Evolutionary conservation across 37 sponge, comb jelly and placozoan genomes (phyloP).

Genomic region (Amphimedon queenslandica): DNA sequence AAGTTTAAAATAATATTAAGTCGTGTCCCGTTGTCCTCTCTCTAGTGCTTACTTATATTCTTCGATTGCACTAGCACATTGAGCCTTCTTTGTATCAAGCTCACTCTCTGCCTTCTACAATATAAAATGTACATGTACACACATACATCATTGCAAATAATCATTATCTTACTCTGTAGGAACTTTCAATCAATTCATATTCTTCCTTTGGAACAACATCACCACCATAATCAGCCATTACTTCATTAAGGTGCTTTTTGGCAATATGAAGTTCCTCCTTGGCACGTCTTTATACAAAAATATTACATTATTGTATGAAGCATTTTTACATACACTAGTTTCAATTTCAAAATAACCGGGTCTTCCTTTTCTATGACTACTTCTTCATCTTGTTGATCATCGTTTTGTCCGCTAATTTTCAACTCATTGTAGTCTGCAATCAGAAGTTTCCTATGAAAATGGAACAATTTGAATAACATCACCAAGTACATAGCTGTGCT

Average conservation of each 20-base stretch:
- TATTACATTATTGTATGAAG: no score
- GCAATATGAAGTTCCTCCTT: slow-evolving; percentile 63
- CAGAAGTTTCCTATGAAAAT: slow-evolving; percentile 69
- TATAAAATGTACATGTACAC: slow-evolving; percentile 9
- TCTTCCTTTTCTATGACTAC: slow-evolving; percentile 49
- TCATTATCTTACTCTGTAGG: slow-evolving; percentile 25
- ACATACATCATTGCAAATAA: background rate
- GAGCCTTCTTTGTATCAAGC: slow-evolving; percentile 50
- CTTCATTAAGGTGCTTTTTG: slow-evolving; percentile 57
- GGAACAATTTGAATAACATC: background rate
- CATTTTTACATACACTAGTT: slow-evolving; percentile 35
- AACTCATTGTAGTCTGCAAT: slow-evolving; percentile 83
- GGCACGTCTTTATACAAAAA: no score
- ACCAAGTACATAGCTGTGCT: background rate
- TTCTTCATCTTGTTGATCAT: slow-evolving; percentile 45
- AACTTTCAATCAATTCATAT: slow-evolving; percentile 65
- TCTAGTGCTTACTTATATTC: slow-evolving; percentile 76
- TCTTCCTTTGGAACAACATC: slow-evolving; percentile 95
- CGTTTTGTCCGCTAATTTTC: slow-evolving; percentile 45
- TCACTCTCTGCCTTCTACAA: slow-evolving; percentile 71
- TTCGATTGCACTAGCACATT: slow-evolving; percentile 45
- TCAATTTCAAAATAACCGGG: slow-evolving; percentile 71
- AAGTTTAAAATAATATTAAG: no score
- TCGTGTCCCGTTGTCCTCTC: no score
- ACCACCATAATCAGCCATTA: slow-evolving; percentile 94